Percentiles rank a stretch among this genome's conserved stretches.
Conservation (phyloP, 2,113 vertebrate species). For the Scytalopus superciliaris region DNA sequence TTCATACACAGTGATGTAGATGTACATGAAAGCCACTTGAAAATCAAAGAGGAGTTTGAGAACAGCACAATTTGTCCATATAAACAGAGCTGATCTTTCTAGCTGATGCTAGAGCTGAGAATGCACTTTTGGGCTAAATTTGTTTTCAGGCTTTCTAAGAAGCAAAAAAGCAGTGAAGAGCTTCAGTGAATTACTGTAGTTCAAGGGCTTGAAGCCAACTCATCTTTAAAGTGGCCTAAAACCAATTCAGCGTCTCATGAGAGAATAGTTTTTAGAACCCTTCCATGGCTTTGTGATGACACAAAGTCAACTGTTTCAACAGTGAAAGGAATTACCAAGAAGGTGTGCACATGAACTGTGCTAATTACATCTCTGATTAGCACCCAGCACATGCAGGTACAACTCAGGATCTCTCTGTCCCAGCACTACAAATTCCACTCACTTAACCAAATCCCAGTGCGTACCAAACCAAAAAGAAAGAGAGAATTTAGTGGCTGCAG, state of each 20-base stretch:
- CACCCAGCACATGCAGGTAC: background rate
- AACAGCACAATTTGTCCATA: background rate
- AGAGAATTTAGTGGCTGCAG: background rate
- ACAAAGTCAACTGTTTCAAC: background rate
- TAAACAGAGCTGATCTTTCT: background rate
- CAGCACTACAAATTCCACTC: background rate
- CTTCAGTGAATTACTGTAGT: background rate
- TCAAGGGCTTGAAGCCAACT: background rate
- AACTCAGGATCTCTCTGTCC: background rate
- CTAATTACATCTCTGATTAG: background rate
- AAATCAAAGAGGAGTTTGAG: background rate
- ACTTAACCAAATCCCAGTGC: background rate
- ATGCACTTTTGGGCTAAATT: background rate
- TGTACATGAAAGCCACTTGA: background rate
- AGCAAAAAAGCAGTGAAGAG: background rate
- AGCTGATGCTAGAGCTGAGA: background rate
- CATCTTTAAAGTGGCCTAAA: background rate
- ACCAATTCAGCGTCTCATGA: background rate
- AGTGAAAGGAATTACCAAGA: background rate
- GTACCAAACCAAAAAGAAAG: background rate
- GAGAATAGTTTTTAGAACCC: background rate
- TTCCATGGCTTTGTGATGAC: background rate
- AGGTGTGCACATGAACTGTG: background rate
- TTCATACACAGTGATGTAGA: background rate
- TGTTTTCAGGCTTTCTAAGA: background rate